These are phyloP conservation scores for Microcaecilia unicolor DNA, from an alignment of 2,797 vertebrate species.

Conservation along the genomic window DNA sequence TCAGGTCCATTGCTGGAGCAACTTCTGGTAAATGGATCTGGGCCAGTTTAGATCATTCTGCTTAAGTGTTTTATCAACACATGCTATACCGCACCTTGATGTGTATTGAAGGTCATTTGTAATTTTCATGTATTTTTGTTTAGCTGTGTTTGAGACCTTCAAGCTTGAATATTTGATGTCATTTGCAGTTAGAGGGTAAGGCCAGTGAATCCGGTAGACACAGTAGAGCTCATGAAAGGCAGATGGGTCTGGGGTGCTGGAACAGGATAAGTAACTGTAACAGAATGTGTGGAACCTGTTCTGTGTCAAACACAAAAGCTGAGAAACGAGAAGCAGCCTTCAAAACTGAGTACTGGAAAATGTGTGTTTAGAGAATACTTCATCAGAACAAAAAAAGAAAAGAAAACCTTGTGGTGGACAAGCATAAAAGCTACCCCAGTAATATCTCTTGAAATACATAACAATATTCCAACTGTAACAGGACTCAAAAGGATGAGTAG, in stretches of 20 bases:
- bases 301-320: constrained; percentile 1
- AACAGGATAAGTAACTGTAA: no score
- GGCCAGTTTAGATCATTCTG: constrained; percentile 50
- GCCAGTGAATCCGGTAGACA: constrained; percentile 53
- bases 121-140: no score
- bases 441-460: no score
- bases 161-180: constrained; percentile 29
- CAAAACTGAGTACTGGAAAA: constrained; percentile 15
- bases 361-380: background rate
- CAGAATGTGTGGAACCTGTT: background rate
- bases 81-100: constrained; percentile 47
- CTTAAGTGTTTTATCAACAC: constrained; percentile 49
- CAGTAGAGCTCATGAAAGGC: constrained; percentile 63
- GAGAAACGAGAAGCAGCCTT: constrained; percentile 14
- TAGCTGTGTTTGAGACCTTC: constrained; percentile 34
- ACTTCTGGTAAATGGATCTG: constrained; percentile 51
- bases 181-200: constrained; percentile 46
- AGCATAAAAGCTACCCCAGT: no score
- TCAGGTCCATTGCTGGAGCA: constrained; percentile 41
- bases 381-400: no score
- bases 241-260: constrained; percentile 19
- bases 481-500: no score
- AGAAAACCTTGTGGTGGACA: no score
- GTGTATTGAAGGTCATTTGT: constrained; percentile 38
- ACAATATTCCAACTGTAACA: no score